Evolutionary conservation across 23 tunicate species (phyloP).

Genomic region (Trididemnum clinides): DNA sequence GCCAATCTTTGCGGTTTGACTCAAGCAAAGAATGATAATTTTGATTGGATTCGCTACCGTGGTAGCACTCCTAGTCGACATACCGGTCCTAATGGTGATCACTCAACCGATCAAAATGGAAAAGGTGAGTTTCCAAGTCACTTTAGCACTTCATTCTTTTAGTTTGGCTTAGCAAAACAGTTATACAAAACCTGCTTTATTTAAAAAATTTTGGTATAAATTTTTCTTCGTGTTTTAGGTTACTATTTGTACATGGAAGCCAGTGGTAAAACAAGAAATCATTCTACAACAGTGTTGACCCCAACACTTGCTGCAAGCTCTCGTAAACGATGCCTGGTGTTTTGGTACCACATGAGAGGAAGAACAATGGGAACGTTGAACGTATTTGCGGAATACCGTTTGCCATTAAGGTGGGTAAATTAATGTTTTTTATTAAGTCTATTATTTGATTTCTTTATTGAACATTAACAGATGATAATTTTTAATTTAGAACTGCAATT

Average conservation of each 20-base stretch:
- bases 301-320: slow-evolving; percentile 41
- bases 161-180: not conserved
- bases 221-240: slow-evolving; percentile 23
- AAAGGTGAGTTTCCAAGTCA: not conserved
- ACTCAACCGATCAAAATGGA: slow-evolving; percentile 53
- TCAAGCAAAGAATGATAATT: slow-evolving; percentile 50
- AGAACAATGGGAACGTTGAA: slow-evolving; percentile 57
- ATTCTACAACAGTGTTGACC: slow-evolving; percentile 45
- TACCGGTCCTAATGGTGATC: slow-evolving; percentile 77
- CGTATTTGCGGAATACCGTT: slow-evolving; percentile 39
- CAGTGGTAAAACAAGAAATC: slow-evolving; percentile 37
- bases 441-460: too few relatives aligned
- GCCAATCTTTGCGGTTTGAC: slow-evolving; percentile 44
- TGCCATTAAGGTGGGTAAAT: not conserved
- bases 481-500: too few relatives aligned
- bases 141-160: not conserved
- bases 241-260: slow-evolving; percentile 76
- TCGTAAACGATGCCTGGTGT: slow-evolving; percentile 46
- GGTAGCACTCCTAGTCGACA: slow-evolving; percentile 67
- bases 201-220: too few relatives aligned
- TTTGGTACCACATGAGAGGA: slow-evolving; percentile 94
- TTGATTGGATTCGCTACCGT: slow-evolving; percentile 62
- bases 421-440: not conserved
- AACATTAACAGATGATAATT: too few relatives aligned
- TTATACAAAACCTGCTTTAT: not conserved